Conservation (phyloP, 2,113 vertebrate genomes). For the Anolis carolinensis region DNA sequence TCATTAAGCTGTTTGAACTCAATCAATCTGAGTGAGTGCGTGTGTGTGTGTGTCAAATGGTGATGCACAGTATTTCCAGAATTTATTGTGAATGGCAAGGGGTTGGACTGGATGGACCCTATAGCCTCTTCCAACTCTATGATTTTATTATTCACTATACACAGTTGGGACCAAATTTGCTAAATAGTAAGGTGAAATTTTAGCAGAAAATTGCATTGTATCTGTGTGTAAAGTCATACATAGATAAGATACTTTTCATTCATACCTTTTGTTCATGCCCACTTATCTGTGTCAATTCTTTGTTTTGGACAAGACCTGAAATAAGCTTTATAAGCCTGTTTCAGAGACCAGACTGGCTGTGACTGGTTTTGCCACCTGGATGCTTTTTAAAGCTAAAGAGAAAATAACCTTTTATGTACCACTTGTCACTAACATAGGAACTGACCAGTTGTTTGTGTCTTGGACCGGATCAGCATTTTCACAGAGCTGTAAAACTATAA, state of each 20-base stretch:
- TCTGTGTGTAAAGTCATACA: neutral
- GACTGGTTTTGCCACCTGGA: neutral
- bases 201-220: neutral
- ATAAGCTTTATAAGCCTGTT: neutral
- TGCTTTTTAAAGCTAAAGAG: neutral
- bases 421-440: neutral
- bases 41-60: no score
- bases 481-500: conserved; percentile 12
- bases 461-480: neutral
- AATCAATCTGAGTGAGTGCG: no score
- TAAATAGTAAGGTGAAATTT: neutral
- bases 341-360: neutral
- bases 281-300: neutral
- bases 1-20: no score
- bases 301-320: neutral
- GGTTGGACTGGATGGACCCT: no score
- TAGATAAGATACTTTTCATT: neutral
- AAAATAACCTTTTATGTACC: neutral
- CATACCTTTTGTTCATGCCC: neutral
- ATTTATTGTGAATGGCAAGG: no score
- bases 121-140: no score
- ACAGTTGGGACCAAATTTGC: neutral
- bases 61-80: no score
- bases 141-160: neutral
- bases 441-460: neutral